A percentile compares a stretch with the other conserved stretches of the same genome.
phyloP scores from a whole-genome alignment of 2,888 invertebrate genomes.

The Subacronicta megacephala region DNA sequence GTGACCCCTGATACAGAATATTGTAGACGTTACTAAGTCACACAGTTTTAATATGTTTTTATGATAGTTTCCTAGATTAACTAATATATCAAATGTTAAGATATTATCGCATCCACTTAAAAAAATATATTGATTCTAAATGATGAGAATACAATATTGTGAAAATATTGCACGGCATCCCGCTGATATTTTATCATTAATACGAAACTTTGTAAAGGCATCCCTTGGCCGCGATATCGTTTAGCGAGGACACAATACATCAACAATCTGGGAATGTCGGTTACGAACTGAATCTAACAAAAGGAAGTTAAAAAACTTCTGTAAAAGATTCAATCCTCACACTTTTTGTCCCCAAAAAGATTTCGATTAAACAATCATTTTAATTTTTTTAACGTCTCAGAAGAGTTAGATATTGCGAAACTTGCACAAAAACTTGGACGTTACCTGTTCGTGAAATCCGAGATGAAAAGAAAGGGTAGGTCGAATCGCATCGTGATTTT shows the following conservation, averaged over 20 bases:
- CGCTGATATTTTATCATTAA: slow-evolving; percentile 87
- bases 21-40: background rate
- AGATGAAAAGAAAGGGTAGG: slow-evolving; percentile 87
- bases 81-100: slow-evolving; percentile 68
- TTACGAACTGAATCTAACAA: slow-evolving; percentile 81
- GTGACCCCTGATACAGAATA: no score
- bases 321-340: slow-evolving; percentile 76
- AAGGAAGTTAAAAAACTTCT: slow-evolving; percentile 83
- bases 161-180: slow-evolving; percentile 82
- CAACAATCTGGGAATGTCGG: slow-evolving; percentile 88
- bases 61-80: slow-evolving; percentile 23
- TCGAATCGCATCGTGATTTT: slow-evolving; percentile 78
- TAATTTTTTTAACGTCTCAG: slow-evolving; percentile 75
- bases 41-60: background rate
- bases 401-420: slow-evolving; percentile 86
- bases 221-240: slow-evolving; percentile 77
- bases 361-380: slow-evolving; percentile 84
- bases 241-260: slow-evolving; percentile 81
- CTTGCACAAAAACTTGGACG: slow-evolving; percentile 82
- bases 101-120: slow-evolving; percentile 57
- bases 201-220: slow-evolving; percentile 76
- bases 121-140: slow-evolving; percentile 67
- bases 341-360: slow-evolving; percentile 81
- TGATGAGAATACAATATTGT: slow-evolving; percentile 81
- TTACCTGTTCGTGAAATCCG: slow-evolving; percentile 89